A percentile compares a stretch with the other conserved stretches of the same genome.
Conservation (phyloP, 2,888 invertebrate genomes). For the Suillia variegata region DNA sequence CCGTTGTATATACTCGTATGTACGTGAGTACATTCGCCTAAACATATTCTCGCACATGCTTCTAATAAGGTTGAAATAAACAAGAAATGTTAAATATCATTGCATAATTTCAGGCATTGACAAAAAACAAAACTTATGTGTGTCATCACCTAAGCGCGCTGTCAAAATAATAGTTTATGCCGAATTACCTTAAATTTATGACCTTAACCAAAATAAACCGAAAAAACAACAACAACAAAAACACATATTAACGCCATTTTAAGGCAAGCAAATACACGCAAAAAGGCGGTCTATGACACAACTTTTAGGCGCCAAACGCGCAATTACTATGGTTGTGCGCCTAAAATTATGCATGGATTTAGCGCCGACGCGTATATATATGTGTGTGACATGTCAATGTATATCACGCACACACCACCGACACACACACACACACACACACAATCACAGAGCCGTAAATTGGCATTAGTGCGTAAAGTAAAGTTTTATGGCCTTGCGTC, state of each 20-base stretch:
- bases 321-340: slow-evolving; percentile 19
- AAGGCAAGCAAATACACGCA: not conserved
- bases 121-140: too few relatives aligned
- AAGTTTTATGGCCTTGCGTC: slow-evolving; percentile 17
- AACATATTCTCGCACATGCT: too few relatives aligned
- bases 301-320: slow-evolving; percentile 34
- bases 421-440: slow-evolving; percentile 6
- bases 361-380: too few relatives aligned
- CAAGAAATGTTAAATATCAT: too few relatives aligned
- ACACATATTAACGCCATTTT: not conserved
- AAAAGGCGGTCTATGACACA: not conserved
- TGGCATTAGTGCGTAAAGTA: slow-evolving; percentile 35
- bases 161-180: not conserved
- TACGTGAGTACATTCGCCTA: too few relatives aligned
- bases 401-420: slow-evolving; percentile 23
- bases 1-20: too few relatives aligned
- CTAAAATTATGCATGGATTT: slow-evolving; percentile 44
- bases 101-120: too few relatives aligned
- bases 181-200: not conserved
- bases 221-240: too few relatives aligned
- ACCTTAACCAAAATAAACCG: not conserved
- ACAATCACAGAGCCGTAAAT: slow-evolving; percentile 39
- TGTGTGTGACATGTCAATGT: slow-evolving; percentile 23
- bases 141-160: too few relatives aligned
- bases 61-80: too few relatives aligned